Percentiles rank a stretch among this genome's conserved stretches.
phyloP scores from a whole-genome alignment of 2,113 vertebrate species.

The Crotalus helleri region DNA sequence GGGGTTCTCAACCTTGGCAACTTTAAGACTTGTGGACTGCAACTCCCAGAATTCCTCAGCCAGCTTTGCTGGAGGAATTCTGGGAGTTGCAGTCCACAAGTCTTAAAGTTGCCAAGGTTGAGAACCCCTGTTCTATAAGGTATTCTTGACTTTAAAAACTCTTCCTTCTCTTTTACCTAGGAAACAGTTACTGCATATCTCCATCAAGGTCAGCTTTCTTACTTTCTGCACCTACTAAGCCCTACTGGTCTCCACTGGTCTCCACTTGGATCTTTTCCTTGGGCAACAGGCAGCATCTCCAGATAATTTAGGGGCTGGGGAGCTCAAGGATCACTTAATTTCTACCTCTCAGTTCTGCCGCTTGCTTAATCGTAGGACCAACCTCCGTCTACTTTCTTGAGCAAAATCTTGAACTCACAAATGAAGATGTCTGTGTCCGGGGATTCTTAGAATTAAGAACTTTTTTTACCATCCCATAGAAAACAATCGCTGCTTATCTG shows the following conservation, averaged over 20 bases:
- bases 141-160: background rate
- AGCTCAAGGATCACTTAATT: background rate
- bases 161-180: background rate
- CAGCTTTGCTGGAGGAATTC: too few species aligned
- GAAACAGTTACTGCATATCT: background rate
- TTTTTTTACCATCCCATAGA: background rate
- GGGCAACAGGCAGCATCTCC: background rate
- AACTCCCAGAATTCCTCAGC: too few species aligned
- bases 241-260: background rate
- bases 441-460: background rate
- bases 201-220: background rate
- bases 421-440: background rate
- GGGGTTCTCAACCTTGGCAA: too few species aligned
- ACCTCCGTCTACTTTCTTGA: background rate
- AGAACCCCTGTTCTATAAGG: background rate
- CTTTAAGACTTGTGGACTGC: too few species aligned
- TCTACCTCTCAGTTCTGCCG: background rate
- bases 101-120: too few species aligned
- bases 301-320: background rate
- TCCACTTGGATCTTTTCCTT: background rate
- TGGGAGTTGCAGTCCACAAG: too few species aligned
- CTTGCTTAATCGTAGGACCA: background rate
- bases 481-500: background rate
- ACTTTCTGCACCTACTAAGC: background rate
- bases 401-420: too few species aligned